Conservation (phyloP, 2,797 vertebrate species). For the Staurois parvus region DNA sequence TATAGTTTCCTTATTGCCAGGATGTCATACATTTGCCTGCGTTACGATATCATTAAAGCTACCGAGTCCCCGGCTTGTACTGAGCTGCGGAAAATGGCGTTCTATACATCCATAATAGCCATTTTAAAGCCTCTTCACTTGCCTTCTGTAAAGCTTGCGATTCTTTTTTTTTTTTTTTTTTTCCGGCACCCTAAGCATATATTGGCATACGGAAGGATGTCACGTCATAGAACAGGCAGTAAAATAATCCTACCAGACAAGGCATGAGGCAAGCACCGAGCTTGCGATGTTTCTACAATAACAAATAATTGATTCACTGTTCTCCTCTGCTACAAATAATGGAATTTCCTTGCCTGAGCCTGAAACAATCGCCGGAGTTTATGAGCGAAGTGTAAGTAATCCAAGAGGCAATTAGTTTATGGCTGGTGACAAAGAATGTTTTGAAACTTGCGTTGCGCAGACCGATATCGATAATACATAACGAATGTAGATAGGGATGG, state of each 20-base stretch:
- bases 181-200: neutral
- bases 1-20: too few species aligned
- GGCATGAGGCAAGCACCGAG: slow-evolving; percentile 1
- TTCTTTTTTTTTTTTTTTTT: too few species aligned
- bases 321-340: slow-evolving; percentile 44
- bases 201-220: slow-evolving; percentile 8
- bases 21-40: too few species aligned
- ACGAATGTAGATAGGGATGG: slow-evolving; percentile 1
- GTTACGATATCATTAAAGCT: too few species aligned
- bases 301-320: slow-evolving; percentile 53
- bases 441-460: slow-evolving; percentile 6
- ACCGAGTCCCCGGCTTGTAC: too few species aligned
- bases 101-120: too few species aligned
- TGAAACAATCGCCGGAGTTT: slow-evolving; percentile 38
- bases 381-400: slow-evolving; percentile 40
- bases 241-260: slow-evolving; percentile 36
- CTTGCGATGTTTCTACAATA: slow-evolving; percentile 19
- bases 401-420: slow-evolving; percentile 41
- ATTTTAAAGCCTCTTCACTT: too few species aligned
- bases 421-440: slow-evolving; percentile 32
- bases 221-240: neutral
- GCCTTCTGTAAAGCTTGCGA: neutral
- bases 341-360: slow-evolving; percentile 18
- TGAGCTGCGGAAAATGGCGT: too few species aligned
- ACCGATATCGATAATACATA: slow-evolving; percentile 28